Percentiles rank a stretch among this genome's conserved stretches.
Evolutionary conservation across 1,140 invertebrate genomes (phyloP).

Genomic region (Grapholita molesta): DNA sequence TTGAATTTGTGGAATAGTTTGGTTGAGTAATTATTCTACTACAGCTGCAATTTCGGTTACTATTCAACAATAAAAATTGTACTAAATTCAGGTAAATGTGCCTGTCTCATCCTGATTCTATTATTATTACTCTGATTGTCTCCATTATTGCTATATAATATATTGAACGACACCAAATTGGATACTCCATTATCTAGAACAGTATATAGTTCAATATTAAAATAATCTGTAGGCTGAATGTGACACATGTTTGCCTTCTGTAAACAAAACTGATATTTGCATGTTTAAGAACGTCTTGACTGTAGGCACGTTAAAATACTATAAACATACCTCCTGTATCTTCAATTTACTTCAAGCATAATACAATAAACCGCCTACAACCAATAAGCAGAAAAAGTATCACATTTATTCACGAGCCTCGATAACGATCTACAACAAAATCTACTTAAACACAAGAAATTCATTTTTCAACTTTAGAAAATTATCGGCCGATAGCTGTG

Average conservation of each 20-base stretch:
- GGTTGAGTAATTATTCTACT: not conserved
- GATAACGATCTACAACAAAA: conserved; percentile 52
- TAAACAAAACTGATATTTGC: not conserved
- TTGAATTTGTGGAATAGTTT: not conserved
- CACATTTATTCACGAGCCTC: conserved; percentile 52
- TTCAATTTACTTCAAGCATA: not conserved
- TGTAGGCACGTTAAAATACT: not conserved
- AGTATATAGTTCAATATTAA: too few relatives aligned
- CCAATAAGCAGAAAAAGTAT: conserved; percentile 25
- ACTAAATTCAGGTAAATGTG: not conserved
- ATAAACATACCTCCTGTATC: not conserved
- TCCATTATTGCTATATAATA: too few relatives aligned
- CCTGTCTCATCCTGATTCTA: not conserved
- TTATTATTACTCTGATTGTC: not conserved
- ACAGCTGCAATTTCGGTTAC: not conserved
- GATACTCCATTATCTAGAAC: too few relatives aligned
- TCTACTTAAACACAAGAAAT: conserved; percentile 50
- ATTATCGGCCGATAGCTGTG: conserved; percentile 67
- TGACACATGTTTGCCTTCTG: too few relatives aligned
- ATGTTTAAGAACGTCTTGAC: not conserved
- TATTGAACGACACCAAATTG: too few relatives aligned
- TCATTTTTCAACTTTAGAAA: conserved; percentile 73
- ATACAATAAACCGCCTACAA: not conserved
- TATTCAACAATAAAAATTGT: too few relatives aligned
- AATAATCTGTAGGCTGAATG: not conserved